These are phyloP conservation scores for Seriola quinqueradiata DNA, from an alignment of 2,113 vertebrate genomes.

Conservation along the genomic window DNA sequence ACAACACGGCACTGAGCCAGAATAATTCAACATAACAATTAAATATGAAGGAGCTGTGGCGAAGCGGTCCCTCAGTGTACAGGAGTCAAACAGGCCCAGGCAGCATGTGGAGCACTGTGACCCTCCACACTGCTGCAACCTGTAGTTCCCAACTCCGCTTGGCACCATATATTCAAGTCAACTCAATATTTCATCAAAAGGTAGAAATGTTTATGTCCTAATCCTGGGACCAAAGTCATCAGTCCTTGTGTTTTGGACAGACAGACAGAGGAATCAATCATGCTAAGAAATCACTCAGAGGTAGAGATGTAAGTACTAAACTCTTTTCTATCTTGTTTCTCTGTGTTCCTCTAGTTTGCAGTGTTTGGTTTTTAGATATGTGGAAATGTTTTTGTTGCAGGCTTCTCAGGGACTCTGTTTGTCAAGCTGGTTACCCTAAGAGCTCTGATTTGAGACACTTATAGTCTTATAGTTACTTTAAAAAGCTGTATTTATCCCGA, in stretches of 20 bases:
- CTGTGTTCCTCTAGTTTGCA: background rate
- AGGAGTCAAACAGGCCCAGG: constrained; percentile 54
- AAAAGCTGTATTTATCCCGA: background rate
- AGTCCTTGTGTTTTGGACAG: constrained; percentile 3
- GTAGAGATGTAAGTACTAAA: background rate
- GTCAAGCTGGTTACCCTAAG: no score
- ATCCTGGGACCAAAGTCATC: background rate
- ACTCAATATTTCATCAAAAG: constrained; percentile 18
- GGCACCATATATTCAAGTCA: constrained; percentile 52
- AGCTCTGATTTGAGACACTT: background rate
- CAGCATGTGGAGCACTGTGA: constrained; percentile 49
- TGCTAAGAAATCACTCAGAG: background rate
- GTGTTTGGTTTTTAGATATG: no score
- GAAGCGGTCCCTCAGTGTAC: constrained; percentile 55
- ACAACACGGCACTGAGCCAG: constrained; percentile 77
- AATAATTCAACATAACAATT: constrained; percentile 82
- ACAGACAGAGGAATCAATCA: background rate
- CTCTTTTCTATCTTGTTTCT: background rate
- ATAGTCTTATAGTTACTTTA: background rate
- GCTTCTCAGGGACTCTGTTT: no score
- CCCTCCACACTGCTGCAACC: constrained; percentile 46
- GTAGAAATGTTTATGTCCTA: background rate
- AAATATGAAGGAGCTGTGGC: constrained; percentile 80
- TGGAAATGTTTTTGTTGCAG: no score
- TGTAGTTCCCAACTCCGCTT: constrained; percentile 70